phyloP scores from a whole-genome alignment of 2,113 vertebrate species.

The Orcinus orca region DNA sequence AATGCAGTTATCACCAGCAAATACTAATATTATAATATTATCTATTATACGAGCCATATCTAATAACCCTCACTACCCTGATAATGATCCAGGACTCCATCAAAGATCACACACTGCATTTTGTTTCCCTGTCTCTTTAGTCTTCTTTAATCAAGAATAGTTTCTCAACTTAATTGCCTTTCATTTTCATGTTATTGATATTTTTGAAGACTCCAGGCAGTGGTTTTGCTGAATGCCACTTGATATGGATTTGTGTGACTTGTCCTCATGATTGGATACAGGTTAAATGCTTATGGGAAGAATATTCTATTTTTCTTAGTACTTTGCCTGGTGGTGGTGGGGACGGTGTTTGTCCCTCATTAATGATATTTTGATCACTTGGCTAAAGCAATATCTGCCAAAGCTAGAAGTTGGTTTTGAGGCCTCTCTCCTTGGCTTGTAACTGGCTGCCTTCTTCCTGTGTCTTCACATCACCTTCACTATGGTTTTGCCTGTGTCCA shows the following conservation, averaged over 20 bases:
- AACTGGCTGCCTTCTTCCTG: not conserved
- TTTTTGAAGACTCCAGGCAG: not conserved
- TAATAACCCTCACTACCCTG: not conserved
- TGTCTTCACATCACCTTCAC: not conserved
- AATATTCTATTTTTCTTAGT: not conserved
- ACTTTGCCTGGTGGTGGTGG: not conserved
- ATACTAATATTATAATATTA: not conserved
- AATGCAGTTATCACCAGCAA: not conserved
- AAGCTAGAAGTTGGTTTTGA: not conserved
- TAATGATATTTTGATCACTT: not conserved
- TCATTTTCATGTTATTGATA: not conserved
- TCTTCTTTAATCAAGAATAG: not conserved
- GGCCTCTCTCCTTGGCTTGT: not conserved
- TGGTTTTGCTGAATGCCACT: not conserved
- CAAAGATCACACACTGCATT: not conserved
- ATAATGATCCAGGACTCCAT: not conserved
- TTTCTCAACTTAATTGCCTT: not conserved
- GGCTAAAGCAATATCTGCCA: not conserved
- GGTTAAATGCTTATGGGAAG: not conserved
- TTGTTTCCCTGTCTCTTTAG: not conserved
- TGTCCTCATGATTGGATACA: not conserved
- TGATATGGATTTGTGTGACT: not conserved
- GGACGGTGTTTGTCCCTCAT: not conserved
- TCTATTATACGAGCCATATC: not conserved
- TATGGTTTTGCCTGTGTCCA: not conserved